phyloP scores from a whole-genome alignment of 2,888 invertebrate species.

The Protonemura montana region DNA sequence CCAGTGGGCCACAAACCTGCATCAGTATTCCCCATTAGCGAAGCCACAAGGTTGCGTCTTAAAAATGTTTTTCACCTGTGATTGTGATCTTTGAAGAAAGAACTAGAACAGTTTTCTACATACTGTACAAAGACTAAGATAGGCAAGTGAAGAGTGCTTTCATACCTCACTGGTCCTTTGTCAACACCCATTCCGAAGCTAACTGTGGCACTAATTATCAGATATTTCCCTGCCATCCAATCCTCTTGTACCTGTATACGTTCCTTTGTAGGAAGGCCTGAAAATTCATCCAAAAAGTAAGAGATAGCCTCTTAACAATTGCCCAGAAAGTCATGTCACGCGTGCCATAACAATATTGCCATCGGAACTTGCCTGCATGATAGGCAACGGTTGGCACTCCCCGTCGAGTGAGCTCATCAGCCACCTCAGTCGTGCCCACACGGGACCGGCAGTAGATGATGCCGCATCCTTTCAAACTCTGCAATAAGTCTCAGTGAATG shows the following conservation, averaged over 20 bases:
- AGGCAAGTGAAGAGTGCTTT: too few species aligned
- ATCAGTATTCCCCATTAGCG: too few species aligned
- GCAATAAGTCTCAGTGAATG: not conserved
- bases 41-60: too few species aligned
- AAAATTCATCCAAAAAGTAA: not conserved
- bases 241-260: constrained; percentile 83
- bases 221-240: constrained; percentile 89
- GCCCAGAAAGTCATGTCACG: too few species aligned
- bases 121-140: not conserved
- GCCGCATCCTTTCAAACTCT: constrained; percentile 59
- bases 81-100: too few species aligned
- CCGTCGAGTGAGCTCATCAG: constrained; percentile 74
- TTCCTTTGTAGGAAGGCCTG: constrained; percentile 75
- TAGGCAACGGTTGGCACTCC: constrained; percentile 84
- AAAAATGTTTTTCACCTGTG: too few species aligned
- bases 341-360: not conserved
- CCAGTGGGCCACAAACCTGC: constrained; percentile 95
- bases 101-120: too few species aligned
- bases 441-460: constrained; percentile 96
- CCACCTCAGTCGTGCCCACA: constrained; percentile 87
- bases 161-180: constrained; percentile 85
- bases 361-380: constrained; percentile 75
- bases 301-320: not conserved
- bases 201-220: constrained; percentile 94
- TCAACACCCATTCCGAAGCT: constrained; percentile 99